These are phyloP conservation scores for Propithecus perrieri DNA, from an alignment of 2,797 vertebrate species.

Conservation along the genomic window DNA sequence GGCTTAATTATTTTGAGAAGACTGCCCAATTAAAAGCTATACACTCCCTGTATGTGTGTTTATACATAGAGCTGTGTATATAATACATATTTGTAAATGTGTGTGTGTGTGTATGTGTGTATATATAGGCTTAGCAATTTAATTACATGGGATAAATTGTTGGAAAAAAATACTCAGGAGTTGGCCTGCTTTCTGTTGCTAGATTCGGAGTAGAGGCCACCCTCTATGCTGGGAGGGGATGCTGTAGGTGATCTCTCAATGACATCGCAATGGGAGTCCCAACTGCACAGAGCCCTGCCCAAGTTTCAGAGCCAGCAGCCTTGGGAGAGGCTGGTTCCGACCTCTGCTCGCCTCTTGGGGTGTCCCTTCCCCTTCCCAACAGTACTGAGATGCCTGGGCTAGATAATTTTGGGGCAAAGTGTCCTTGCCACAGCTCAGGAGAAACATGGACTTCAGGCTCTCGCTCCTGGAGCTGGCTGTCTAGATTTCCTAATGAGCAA, in stretches of 20 bases:
- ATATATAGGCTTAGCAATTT: neutral
- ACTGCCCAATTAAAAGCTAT: slow-evolving; percentile 59
- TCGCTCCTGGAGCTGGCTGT: slow-evolving; percentile 50
- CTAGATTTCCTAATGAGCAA: slow-evolving; percentile 70
- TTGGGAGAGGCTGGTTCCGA: neutral
- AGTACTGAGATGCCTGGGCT: neutral
- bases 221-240: neutral
- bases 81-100: slow-evolving; percentile 15
- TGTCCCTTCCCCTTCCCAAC: neutral
- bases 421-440: neutral
- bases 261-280: neutral
- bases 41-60: slow-evolving; percentile 11
- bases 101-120: neutral
- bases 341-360: neutral
- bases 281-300: neutral
- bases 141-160: slow-evolving; percentile 62
- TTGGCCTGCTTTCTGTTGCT: neutral
- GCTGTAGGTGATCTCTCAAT: neutral
- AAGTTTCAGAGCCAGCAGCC: neutral
- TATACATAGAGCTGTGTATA: slow-evolving; percentile 14
- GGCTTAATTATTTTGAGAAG: slow-evolving; percentile 72
- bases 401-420: neutral
- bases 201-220: neutral
- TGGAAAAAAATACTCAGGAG: neutral
- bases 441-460: slow-evolving; percentile 14